phyloP scores from a whole-genome alignment of 2,113 vertebrate species.

The Benitochromis conjunctus region DNA sequence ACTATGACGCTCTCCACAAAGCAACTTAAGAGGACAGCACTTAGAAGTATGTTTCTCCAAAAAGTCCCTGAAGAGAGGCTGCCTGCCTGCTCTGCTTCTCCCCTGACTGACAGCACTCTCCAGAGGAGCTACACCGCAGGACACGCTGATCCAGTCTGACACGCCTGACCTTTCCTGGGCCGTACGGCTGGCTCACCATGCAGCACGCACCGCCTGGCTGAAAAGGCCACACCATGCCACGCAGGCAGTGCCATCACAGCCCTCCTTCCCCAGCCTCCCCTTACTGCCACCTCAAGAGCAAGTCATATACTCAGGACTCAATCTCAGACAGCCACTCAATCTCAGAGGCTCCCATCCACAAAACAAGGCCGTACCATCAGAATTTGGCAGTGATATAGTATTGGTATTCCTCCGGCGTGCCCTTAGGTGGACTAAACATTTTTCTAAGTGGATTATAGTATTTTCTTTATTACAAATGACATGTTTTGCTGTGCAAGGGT shows the following conservation, averaged over 20 bases:
- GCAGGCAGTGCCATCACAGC: slow-evolving; percentile 18
- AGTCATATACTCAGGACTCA: slow-evolving; percentile 15
- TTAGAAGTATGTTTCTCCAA: slow-evolving; percentile 36
- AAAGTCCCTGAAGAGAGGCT: slow-evolving; percentile 10
- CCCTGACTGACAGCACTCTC: slow-evolving; percentile 62
- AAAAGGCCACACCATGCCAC: slow-evolving; percentile 62
- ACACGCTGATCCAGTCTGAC: slow-evolving; percentile 70
- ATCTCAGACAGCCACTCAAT: slow-evolving; percentile 39
- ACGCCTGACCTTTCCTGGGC: slow-evolving; percentile 72
- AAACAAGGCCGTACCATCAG: slow-evolving; percentile 36
- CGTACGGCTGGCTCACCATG: slow-evolving; percentile 13
- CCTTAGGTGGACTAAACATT: neutral
- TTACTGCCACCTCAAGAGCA: slow-evolving; percentile 9
- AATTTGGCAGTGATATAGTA: slow-evolving; percentile 30
- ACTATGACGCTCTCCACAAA: slow-evolving; percentile 27
- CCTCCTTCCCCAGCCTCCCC: neutral
- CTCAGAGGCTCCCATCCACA: slow-evolving; percentile 34
- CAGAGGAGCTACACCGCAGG: slow-evolving; percentile 36
- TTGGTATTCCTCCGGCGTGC: slow-evolving; percentile 11
- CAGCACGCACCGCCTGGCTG: slow-evolving; percentile 18
- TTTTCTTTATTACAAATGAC: neutral
- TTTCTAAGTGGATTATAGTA: slow-evolving; percentile 9
- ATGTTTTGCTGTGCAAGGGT: neutral
- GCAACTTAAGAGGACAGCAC: slow-evolving; percentile 44
- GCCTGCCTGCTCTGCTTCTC: slow-evolving; percentile 41